Base-by-base conservation (phyloP, 2,888 invertebrate species). In the Candidula unifasciata region DNA sequence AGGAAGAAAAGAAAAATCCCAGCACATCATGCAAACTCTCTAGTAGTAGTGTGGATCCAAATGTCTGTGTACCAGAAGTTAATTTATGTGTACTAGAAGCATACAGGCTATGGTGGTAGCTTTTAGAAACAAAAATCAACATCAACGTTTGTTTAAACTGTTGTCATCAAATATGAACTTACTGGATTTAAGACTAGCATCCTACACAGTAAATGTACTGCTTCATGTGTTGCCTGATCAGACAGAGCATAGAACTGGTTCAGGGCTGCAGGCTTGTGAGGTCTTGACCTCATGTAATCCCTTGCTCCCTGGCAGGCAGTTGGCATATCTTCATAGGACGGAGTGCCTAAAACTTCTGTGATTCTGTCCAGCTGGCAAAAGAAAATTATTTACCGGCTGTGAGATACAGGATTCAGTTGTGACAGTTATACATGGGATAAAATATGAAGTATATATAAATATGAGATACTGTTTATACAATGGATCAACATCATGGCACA, bases 111-210 rank as follows among this genome's bases (percentile, higher is more conserved):
- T n/a, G n/a, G n/a, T n/a, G n/a, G n/a, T n/a, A n/a, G n/a, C n/a
- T n/a, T n/a, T n/a, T n/a, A n/a, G n/a, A n/a, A n/a, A n/a, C n/a
- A n/a, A n/a, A n/a, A n/a, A 18, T 54, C 57, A 54, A 18, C 13
- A 60, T 21, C n/a, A 60, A 60, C 10, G 21, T 5, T 21, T 60
- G 21, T 21, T 5, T 21, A 13, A 60, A 60, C 18, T 21, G 5
- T 60, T 21, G 60, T 16, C 3, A 24, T 24, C n/a, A 30, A 6
- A 30, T 6, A 3, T 27, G 13, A 68, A 91, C 96, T 96, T 95
- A 97, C 98, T 85, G 99, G 99, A 95, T 99, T 98, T 95, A 99
- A 99, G 87, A 98, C 97, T 86, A 99, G 95, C 98, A 99, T 98
- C 95, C 98, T 97, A 93, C 97, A 96, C 79, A 99, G 95, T 90